Evolutionary conservation across 2,888 invertebrate genomes (phyloP).

Genomic region (Meteorus cinctellus): DNA sequence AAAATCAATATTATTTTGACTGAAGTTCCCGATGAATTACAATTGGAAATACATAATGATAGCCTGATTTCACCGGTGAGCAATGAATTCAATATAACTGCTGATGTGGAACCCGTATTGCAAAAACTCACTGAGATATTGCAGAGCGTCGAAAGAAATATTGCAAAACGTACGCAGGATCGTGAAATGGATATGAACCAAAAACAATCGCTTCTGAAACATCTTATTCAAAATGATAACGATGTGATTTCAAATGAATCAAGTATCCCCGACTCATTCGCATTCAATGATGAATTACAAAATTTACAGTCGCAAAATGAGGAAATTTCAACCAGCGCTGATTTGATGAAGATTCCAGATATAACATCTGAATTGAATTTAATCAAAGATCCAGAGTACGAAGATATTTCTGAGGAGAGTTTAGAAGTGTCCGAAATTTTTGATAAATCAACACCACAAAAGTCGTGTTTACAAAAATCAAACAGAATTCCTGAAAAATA

Average conservation of each 20-base stretch:
- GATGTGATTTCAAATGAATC: conserved; percentile 13
- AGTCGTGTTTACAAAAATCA: conserved; percentile 53
- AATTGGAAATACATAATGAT: conserved; percentile 24
- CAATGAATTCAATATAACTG: conserved; percentile 47
- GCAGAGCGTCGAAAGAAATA: conserved; percentile 51
- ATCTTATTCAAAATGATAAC: not conserved
- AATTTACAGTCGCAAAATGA: not conserved
- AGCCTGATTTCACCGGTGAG: conserved; percentile 42
- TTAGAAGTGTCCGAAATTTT: conserved; percentile 70
- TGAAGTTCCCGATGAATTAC: conserved; percentile 25
- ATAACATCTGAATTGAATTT: conserved; percentile 26
- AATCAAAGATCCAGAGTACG: conserved; percentile 66
- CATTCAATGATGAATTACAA: conserved; percentile 8
- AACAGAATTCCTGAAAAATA: conserved; percentile 61
- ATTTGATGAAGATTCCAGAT: conserved; percentile 27
- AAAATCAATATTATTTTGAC: not conserved
- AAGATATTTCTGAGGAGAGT: conserved; percentile 71
- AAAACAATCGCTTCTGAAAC: conserved; percentile 5
- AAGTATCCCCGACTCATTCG: not conserved
- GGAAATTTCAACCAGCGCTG: not conserved
- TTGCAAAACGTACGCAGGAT: conserved; percentile 46
- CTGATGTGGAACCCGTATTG: conserved; percentile 52
- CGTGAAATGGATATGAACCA: conserved; percentile 3
- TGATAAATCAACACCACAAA: conserved; percentile 61
- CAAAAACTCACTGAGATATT: conserved; percentile 53